Evolutionary conservation across 2,888 invertebrate genomes (phyloP).

Genomic region (Drosophila mimetica): DNA sequence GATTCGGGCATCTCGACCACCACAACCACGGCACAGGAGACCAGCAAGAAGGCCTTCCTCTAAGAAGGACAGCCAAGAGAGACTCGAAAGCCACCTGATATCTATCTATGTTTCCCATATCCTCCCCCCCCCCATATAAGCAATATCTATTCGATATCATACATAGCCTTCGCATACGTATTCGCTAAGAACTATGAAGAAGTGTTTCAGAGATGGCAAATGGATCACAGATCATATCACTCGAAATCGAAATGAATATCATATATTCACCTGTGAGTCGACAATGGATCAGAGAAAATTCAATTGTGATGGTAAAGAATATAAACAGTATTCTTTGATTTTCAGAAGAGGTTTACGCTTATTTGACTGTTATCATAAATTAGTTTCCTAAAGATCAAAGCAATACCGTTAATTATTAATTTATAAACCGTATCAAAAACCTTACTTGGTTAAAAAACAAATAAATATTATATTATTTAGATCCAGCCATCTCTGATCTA

Average conservation of each 20-base stretch:
- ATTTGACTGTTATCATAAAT: constrained; percentile 9
- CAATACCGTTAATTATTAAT: background rate
- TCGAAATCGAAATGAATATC: constrained; percentile 15
- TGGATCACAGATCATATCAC: constrained; percentile 5
- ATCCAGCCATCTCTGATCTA: constrained; percentile 31
- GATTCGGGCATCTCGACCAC: constrained; percentile 53
- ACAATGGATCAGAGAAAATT: background rate
- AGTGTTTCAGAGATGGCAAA: constrained; percentile 15
- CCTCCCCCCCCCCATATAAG: constrained; percentile 43
- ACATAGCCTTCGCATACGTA: constrained; percentile 61
- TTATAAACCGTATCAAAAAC: background rate
- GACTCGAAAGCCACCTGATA: constrained; percentile 35
- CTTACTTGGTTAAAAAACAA: too few species aligned
- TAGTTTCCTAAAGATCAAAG: background rate
- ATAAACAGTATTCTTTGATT: background rate
- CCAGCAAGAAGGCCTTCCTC: constrained; percentile 68
- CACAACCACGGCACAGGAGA: constrained; percentile 59
- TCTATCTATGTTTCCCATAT: constrained; percentile 9
- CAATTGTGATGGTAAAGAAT: constrained; percentile 4
- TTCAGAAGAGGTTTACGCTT: background rate
- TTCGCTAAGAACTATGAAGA: constrained; percentile 16
- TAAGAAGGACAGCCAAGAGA: constrained; percentile 39
- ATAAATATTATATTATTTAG: too few species aligned
- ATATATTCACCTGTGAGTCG: constrained; percentile 17
- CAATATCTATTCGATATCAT: constrained; percentile 60